phyloP scores from a whole-genome alignment of 2,888 invertebrate genomes.

The Caenorhabditis parvicauda region DNA sequence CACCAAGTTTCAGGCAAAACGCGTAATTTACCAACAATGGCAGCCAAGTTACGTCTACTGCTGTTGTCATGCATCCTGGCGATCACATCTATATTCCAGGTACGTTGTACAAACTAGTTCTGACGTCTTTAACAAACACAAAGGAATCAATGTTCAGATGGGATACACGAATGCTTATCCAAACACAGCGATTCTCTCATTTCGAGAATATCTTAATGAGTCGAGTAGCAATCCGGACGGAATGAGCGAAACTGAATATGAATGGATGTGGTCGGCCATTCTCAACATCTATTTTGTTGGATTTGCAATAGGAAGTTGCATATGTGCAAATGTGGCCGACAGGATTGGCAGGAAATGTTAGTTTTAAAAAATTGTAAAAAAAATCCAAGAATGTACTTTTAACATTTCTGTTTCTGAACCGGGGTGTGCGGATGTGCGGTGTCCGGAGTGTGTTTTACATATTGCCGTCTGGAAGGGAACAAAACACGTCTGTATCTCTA shows the following conservation, averaged over 20 bases:
- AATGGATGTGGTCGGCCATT: slow-evolving; percentile 53
- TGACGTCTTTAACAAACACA: neutral
- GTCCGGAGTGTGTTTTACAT: no score
- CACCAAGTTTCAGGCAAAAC: no score
- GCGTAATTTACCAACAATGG: no score
- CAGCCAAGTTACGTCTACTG: neutral
- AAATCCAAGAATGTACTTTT: no score
- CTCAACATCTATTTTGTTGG: slow-evolving; percentile 53
- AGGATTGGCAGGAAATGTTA: slow-evolving; percentile 52
- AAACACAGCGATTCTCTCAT: slow-evolving; percentile 44
- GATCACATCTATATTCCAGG: neutral
- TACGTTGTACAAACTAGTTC: neutral
- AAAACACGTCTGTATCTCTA: no score
- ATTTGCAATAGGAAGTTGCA: slow-evolving; percentile 43
- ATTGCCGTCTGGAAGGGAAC: no score
- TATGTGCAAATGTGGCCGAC: slow-evolving; percentile 48
- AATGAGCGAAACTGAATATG: slow-evolving; percentile 27
- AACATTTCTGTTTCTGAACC: no score
- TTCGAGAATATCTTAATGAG: slow-evolving; percentile 17
- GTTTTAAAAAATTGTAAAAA: no score
- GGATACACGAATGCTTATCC: slow-evolving; percentile 53
- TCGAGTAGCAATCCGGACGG: slow-evolving; percentile 8
- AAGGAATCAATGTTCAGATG: slow-evolving; percentile 29
- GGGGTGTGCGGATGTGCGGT: no score
- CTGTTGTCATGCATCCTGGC: neutral